Conservation (phyloP, 2,888 invertebrate species). For the Andrena praecox region DNA sequence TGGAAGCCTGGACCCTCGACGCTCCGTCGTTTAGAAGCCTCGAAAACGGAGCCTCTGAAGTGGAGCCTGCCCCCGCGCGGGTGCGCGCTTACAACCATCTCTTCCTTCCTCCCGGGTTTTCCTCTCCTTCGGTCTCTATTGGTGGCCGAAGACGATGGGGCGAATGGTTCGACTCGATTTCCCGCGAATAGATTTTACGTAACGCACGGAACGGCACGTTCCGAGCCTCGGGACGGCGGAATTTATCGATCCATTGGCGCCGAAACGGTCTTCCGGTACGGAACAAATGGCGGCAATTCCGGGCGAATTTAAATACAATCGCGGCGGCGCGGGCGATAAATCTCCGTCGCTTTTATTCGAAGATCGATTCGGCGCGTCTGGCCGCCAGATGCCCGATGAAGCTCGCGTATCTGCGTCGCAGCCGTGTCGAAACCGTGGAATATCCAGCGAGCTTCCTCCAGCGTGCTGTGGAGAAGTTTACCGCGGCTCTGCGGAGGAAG, state of each 20-base stretch:
- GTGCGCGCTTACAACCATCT: neutral
- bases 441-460: slow-evolving; percentile 16
- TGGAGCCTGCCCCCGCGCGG: neutral
- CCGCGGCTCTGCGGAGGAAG: neutral
- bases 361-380: slow-evolving; percentile 3
- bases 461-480: neutral
- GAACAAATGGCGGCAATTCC: slow-evolving; percentile 59
- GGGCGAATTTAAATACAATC: slow-evolving; percentile 73
- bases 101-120: neutral
- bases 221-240: slow-evolving; percentile 35
- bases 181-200: slow-evolving; percentile 42
- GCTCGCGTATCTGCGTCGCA: slow-evolving; percentile 15
- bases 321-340: slow-evolving; percentile 46
- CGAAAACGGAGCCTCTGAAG: slow-evolving; percentile 34
- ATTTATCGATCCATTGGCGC: slow-evolving; percentile 61
- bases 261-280: slow-evolving; percentile 46
- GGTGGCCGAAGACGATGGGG: neutral
- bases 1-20: slow-evolving; percentile 68
- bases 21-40: slow-evolving; percentile 57
- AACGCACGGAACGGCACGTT: slow-evolving; percentile 34
- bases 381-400: slow-evolving; percentile 50
- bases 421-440: slow-evolving; percentile 19
- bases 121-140: neutral
- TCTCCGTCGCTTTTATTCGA: slow-evolving; percentile 21
- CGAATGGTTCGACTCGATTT: slow-evolving; percentile 17